Base-by-base conservation (phyloP, 37 sponge, comb jelly and placozoan species). In the Beroe forskalii region DNA sequence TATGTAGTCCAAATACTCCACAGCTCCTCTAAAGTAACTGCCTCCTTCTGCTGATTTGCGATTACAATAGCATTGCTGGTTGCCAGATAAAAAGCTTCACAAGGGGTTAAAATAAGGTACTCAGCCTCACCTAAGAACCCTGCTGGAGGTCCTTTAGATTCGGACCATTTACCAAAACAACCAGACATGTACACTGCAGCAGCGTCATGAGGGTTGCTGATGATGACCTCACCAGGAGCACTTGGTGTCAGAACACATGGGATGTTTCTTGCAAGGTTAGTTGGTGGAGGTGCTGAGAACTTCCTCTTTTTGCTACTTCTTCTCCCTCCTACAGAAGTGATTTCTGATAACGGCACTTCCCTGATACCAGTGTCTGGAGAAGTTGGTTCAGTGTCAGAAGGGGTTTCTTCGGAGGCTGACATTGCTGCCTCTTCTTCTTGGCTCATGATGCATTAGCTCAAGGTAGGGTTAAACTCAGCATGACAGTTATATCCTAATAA, bases 141-240 rank as follows among this genome's bases (percentile, higher is more conserved):
- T 17, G 39, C 9, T 32, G 72, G 72, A 35, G 72, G 17, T 14
- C 72, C 72, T 69, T 69, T 69, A 69, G 72, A 69, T 9, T 32
- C 2, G 1, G 72, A 69, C 20, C 72, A 27, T 35, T 69, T 69
- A 2, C 72, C 72, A 69, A 32, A 69, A 32, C 72, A 69, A 2
- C 72, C 72, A 6, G 72, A 69, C 35, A 69, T 69, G 38, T 69
- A 69, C 6, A 69, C 38, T 1, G 37, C 38, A 36, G 72, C 72
- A 69, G 72, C 72, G 19, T 69, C 72, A 17, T 69, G 72, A 36
- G 72, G 72, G 32, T 69, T 35, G 28, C 37, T 69, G 3, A 69
- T 69, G 2, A 69, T 36, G 1, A 69, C 72, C 1, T 69, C 32
- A 9, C 72, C 72, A 69, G 38, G 72, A 36, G 2, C 38, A 6